Evolutionary conservation across 2,797 vertebrate species (phyloP), one percentile per base, ranked within the genome.

Genomic region (Hyperoplus immaculatus): DNA sequence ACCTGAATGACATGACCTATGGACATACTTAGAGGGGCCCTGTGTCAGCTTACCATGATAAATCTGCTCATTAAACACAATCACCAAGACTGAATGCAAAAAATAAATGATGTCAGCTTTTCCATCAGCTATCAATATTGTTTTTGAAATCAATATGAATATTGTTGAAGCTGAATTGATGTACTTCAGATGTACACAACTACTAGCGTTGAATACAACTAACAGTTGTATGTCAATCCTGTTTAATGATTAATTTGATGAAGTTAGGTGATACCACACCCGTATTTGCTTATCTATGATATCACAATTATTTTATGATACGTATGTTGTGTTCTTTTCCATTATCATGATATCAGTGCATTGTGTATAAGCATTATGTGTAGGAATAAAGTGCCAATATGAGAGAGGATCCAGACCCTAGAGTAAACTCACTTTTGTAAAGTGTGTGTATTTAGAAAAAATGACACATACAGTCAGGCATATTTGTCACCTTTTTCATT

Each of bases 1-100:
- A 86, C 57, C 72, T 42, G 57, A 16, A 58, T 61, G 74, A 89
- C 84, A 65, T 70, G 78, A 86, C 72, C 74, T 82, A 72, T 80
- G 47, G 61, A 74, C 82, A 29, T 59, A 21, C 69, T 82, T 14
- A 50, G 56, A 72, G 68, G 77, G 53, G 53, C 63, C 49, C 58
- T 72, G 63, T 81, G 58, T 73, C 66, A 61, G 39, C 42, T 62
- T 39, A 59, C 60, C 38, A 50, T 62, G 47, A 81, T 70, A 50
- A 41, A 74, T 74, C 2, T 51, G 47, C n/a, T 61, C 69, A 69
- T 77, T 75, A 70, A 72, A 67, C 5, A 54, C 12, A 66, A 72
- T 66, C 16, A 42, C 41, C 8, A 36, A 42, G 42, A 46, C 36
- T 14, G 21, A 8, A 61, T 16, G 0, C 56, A 71, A 66, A 65